phyloP scores from a whole-genome alignment of 2,113 vertebrate species.

The Herpailurus yagouaroundi region DNA sequence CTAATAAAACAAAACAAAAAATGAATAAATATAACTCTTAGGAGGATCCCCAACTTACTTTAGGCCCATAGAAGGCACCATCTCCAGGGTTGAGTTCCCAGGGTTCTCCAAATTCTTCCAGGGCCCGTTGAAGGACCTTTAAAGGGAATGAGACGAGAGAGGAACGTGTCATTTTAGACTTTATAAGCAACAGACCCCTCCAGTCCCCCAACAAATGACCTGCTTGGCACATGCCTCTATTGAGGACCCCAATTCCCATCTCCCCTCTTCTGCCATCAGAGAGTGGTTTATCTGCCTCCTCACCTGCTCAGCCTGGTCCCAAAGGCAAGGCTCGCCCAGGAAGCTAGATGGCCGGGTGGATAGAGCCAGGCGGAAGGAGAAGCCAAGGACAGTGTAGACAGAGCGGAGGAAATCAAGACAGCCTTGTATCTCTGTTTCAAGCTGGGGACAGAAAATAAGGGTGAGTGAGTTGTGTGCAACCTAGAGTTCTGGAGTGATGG shows the following conservation, averaged over 20 bases:
- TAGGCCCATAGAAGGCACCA: slow-evolving; percentile 96
- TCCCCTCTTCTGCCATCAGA: background rate
- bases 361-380: slow-evolving; percentile 92
- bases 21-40: background rate
- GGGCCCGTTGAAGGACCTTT: slow-evolving; percentile 91
- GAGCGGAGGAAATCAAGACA: slow-evolving; percentile 93
- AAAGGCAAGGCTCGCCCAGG: slow-evolving; percentile 90
- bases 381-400: slow-evolving; percentile 92
- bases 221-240: background rate
- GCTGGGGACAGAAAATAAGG: slow-evolving; percentile 78
- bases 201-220: background rate
- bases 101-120: slow-evolving; percentile 89
- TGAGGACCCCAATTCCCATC: background rate
- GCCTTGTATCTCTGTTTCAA: slow-evolving; percentile 90
- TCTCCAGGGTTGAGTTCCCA: slow-evolving; percentile 94
- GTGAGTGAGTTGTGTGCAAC: background rate
- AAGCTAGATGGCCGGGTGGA: slow-evolving; percentile 91
- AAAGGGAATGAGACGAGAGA: background rate
- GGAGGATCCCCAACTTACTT: slow-evolving; percentile 84
- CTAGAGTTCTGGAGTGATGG: rapidly evolving
- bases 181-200: background rate
- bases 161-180: background rate
- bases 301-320: slow-evolving; percentile 92
- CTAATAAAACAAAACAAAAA: background rate
- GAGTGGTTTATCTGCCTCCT: background rate